These are phyloP conservation scores for Seriola quinqueradiata DNA, from an alignment of 2,113 vertebrate genomes.

Conservation along the genomic window DNA sequence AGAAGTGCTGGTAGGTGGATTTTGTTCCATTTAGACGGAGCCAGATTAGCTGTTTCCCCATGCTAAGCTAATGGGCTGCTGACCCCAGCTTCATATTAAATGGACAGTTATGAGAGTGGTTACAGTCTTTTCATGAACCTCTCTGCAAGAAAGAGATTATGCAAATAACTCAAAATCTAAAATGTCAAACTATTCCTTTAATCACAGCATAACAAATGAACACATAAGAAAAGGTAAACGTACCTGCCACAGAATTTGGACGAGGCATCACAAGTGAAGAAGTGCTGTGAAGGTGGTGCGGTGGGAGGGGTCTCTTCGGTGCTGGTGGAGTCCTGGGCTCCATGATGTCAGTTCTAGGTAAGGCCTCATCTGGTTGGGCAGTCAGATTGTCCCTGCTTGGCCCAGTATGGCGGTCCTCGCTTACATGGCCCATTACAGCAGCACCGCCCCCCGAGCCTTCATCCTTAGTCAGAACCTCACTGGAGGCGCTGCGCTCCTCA, in stretches of 20 bases:
- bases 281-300: slow-evolving; percentile 83
- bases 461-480: slow-evolving; percentile 93
- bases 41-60: neutral
- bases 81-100: neutral
- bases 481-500: slow-evolving; percentile 94
- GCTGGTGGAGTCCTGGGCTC: slow-evolving; percentile 75
- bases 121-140: neutral
- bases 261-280: slow-evolving; percentile 92
- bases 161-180: neutral
- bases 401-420: slow-evolving; percentile 85
- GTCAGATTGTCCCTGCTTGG: slow-evolving; percentile 85
- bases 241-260: slow-evolving; percentile 99
- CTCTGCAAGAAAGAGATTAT: neutral
- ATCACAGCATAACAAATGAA: neutral
- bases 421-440: slow-evolving; percentile 77
- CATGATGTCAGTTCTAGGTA: slow-evolving; percentile 58
- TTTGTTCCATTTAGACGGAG: slow-evolving; percentile 14
- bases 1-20: neutral
- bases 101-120: neutral
- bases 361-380: slow-evolving; percentile 61
- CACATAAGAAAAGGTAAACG: slow-evolving; percentile 13
- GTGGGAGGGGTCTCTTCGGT: slow-evolving; percentile 85
- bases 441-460: slow-evolving; percentile 80
- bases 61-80: neutral
- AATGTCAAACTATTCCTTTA: neutral